phyloP scores from a whole-genome alignment of 2,888 invertebrate genomes.

The Pammene fasciana region DNA sequence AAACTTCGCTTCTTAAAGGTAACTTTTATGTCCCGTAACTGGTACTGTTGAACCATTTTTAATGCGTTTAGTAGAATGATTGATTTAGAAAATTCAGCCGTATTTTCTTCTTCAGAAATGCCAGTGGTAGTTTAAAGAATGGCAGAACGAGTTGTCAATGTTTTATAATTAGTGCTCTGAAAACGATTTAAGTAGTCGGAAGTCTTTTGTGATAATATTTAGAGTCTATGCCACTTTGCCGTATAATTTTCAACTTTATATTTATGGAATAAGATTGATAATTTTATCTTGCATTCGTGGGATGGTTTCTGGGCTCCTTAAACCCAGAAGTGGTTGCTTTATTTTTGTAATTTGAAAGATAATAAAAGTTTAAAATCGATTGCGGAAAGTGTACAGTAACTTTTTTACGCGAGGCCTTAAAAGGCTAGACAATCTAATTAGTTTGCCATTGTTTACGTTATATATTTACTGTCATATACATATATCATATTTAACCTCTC shows the following conservation, averaged over 20 bases:
- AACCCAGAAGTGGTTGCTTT: no score
- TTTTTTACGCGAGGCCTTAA: no score
- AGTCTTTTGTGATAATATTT: constrained; percentile 18
- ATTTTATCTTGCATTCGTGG: not conserved
- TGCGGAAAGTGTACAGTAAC: no score
- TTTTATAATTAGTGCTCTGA: constrained; percentile 14
- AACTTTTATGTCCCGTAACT: not conserved
- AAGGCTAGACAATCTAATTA: no score
- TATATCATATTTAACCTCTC: no score
- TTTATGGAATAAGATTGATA: not conserved
- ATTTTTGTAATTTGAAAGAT: no score
- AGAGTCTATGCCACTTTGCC: not conserved
- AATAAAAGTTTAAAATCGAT: no score
- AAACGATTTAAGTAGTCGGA: constrained; percentile 8
- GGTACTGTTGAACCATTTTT: not conserved
- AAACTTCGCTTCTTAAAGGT: constrained; percentile 12
- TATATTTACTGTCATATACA: no score
- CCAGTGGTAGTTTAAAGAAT: not conserved
- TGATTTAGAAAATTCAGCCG: not conserved
- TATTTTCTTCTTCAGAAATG: not conserved
- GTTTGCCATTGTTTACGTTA: no score
- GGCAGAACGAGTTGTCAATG: not conserved
- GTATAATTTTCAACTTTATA: not conserved
- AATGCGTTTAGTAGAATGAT: not conserved
- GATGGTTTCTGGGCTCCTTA: no score